Conservation (phyloP, 2,797 vertebrate species). For the Aulostomus chinensis region DNA sequence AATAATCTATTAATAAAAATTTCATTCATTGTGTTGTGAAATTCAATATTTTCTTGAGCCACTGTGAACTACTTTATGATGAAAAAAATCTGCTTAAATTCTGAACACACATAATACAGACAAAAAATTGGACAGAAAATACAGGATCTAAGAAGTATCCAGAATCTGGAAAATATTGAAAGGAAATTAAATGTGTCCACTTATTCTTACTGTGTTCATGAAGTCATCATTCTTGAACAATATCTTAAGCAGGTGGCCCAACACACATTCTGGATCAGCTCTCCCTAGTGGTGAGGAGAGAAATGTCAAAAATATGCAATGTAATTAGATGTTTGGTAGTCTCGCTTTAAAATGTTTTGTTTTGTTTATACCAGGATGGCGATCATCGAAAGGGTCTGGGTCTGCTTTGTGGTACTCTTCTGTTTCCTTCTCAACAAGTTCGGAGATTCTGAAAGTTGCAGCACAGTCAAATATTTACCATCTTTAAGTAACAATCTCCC, state of each 20-base stretch:
- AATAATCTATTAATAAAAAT: too few species aligned
- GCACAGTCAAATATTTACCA: not conserved
- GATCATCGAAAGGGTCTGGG: conserved; percentile 98
- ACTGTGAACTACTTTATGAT: too few species aligned
- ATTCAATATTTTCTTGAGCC: too few species aligned
- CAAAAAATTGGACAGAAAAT: too few species aligned
- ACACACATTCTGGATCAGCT: conserved; percentile 95
- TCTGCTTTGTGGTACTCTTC: conserved; percentile 98
- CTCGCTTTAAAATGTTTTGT: not conserved
- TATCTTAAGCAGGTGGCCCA: conserved; percentile 96
- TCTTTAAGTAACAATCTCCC: not conserved
- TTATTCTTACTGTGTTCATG: conserved; percentile 91
- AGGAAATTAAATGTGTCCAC: too few species aligned
- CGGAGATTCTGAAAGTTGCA: conserved; percentile 88
- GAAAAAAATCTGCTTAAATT: too few species aligned
- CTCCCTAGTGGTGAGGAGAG: conserved; percentile 82
- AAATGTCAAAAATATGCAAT: conserved; percentile 44
- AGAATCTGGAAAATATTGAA: too few species aligned
- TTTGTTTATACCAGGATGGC: conserved; percentile 89
- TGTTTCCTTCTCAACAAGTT: conserved; percentile 97
- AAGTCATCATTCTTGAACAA: conserved; percentile 99
- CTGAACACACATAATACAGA: too few species aligned
- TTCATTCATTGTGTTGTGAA: too few species aligned
- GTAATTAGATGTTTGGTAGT: not conserved
- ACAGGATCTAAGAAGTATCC: too few species aligned